These are phyloP conservation scores for Philonicus albiceps DNA, from an alignment of 2,888 invertebrate genomes.

Conservation along the genomic window DNA sequence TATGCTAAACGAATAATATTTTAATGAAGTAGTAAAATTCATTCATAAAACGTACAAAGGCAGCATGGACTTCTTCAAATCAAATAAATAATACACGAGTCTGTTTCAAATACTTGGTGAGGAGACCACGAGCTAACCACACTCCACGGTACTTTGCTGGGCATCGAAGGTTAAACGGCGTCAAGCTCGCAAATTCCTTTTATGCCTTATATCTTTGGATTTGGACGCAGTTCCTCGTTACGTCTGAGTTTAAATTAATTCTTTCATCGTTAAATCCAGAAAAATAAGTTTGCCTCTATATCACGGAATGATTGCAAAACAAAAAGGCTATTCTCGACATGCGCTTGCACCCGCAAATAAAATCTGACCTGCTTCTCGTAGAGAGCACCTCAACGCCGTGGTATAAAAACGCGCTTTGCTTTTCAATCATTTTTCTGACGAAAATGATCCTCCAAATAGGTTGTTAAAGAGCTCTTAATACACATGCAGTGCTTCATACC, in stretches of 20 bases:
- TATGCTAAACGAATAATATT: constrained; percentile 49
- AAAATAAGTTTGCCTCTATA: constrained; percentile 20
- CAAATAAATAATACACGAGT: constrained; percentile 36
- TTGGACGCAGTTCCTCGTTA: not conserved
- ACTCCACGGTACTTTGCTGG: not conserved
- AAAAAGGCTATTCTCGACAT: not conserved
- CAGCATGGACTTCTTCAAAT: constrained; percentile 11
- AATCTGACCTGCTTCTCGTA: constrained; percentile 6
- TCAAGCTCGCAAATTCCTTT: not conserved
- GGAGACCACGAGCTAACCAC: constrained; percentile 26
- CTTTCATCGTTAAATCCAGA: constrained; percentile 36
- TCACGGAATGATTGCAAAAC: constrained; percentile 20
- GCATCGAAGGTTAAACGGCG: not conserved
- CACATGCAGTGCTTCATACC: not conserved
- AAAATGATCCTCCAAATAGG: constrained; percentile 29
- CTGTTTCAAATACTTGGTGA: not conserved
- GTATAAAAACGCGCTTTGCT: not conserved
- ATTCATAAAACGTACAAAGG: constrained; percentile 58
- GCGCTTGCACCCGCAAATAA: constrained; percentile 8
- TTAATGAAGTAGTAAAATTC: constrained; percentile 64
- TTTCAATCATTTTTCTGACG: constrained; percentile 22
- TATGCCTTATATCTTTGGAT: not conserved
- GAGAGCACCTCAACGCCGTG: not conserved
- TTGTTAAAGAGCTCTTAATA: constrained; percentile 15
- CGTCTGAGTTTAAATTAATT: constrained; percentile 18